Conservation (phyloP, 2,113 vertebrate species). For the Baryphthengus martii region DNA sequence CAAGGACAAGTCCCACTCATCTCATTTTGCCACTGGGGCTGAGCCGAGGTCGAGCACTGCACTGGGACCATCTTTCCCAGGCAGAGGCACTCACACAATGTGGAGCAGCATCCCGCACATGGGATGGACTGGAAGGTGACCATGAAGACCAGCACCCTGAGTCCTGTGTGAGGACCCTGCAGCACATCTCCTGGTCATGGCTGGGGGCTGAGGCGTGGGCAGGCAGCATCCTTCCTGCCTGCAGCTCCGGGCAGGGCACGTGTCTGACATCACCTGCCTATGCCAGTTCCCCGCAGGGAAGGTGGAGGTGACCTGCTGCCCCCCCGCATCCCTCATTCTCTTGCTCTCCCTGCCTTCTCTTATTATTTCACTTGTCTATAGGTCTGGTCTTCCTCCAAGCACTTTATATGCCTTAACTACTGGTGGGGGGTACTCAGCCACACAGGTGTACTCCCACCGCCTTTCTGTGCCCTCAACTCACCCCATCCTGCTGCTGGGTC, state of each 20-base stretch:
- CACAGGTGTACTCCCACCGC: neutral
- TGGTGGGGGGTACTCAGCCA: neutral
- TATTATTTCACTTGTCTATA: neutral
- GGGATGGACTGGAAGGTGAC: neutral
- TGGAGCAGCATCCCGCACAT: accelerated
- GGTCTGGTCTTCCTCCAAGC: neutral
- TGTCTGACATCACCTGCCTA: neutral
- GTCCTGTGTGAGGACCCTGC: neutral
- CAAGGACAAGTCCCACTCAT: neutral
- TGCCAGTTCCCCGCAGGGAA: neutral
- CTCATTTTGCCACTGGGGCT: neutral
- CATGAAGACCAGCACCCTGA: neutral
- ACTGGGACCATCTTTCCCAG: neutral
- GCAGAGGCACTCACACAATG: neutral
- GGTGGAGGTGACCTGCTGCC: neutral
- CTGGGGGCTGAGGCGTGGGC: accelerated
- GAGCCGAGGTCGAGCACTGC: accelerated
- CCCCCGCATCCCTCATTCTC: neutral
- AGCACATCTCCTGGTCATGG: neutral
- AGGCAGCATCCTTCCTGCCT: neutral
- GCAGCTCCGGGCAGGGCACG: accelerated
- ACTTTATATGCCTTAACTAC: neutral
- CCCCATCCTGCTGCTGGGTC: neutral
- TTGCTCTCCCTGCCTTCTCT: neutral
- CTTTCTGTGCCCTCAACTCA: neutral